Base-by-base conservation (phyloP, 2,888 invertebrate genomes). In the Parasteatoda lunata region DNA sequence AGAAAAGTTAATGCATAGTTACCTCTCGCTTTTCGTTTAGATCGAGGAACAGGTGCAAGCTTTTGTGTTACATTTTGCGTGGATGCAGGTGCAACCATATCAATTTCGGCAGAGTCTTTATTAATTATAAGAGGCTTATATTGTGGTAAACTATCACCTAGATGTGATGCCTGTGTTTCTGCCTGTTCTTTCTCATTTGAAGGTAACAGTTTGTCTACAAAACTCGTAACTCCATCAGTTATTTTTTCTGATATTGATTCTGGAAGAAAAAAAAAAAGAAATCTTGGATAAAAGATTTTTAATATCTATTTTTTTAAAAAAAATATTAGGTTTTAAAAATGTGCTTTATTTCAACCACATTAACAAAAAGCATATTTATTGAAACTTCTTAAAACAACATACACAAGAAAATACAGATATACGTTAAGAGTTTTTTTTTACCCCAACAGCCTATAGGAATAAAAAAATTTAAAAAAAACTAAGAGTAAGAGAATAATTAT, bases 111-210 rank as follows among this genome's bases (percentile, higher is more conserved):
- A 49, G 66, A 4, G 75, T 48, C 78, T 66, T 65, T 78, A 51
- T 79, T 77, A 51, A 88, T 79, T 13, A 72, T 79, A 7, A 88
- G 9, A 49, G 88, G 88, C 52, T 88, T 82, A 30, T 88, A 88
- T 30, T 88, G 68, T 13, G 88, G 88, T n/a, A 88, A 54, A 59
- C 75, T 68, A 6, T 88, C 88, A 51, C 73, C 54, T 11, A 88
- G n/a, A 47, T 72, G 48, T 30, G 79, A 52, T 5, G n/a, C 47
- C 54, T 78, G 65, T 3, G 8, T 4, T n/a, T 65, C 15, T 13
- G 78, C 13, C 13, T 47, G 47, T 65, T 52, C 76, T 51, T 75
- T 75, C 0, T 82, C 87, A 71, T 49, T 52, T 45, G 83, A 48
- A 45, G 83, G 71, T 11, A 83, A 66, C 4, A 88, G 45, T 48